phyloP scores from a whole-genome alignment of 2,113 vertebrate genomes.

The Orcinus orca region DNA sequence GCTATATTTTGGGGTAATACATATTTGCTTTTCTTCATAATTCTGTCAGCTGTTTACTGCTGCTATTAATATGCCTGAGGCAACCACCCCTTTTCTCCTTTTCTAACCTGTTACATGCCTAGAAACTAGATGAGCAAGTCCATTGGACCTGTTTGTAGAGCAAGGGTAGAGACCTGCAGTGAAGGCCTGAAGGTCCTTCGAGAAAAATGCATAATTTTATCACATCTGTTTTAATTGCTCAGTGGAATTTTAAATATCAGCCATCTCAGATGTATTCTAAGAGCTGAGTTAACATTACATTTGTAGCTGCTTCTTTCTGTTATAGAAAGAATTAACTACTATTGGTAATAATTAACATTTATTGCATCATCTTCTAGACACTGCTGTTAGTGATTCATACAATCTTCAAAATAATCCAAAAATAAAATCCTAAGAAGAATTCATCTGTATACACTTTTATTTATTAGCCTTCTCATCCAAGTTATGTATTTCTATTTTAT shows the following conservation, averaged over 20 bases:
- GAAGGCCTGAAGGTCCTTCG: background rate
- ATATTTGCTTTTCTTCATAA: constrained; percentile 11
- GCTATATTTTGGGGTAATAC: background rate
- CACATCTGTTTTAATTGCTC: constrained; percentile 16
- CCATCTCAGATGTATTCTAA: background rate
- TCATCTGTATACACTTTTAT: background rate
- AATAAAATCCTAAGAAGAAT: background rate
- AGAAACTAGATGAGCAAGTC: background rate
- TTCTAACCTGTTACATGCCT: background rate
- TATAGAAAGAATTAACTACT: constrained; percentile 3
- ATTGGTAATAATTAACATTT: background rate
- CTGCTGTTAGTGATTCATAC: background rate
- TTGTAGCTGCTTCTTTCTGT: background rate
- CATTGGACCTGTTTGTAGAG: background rate
- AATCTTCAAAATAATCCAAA: background rate
- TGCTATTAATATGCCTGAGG: background rate
- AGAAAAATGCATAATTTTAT: background rate
- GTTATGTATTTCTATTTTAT: background rate
- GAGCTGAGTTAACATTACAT: background rate
- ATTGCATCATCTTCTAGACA: background rate
- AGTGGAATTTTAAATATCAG: background rate
- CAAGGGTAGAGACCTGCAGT: background rate
- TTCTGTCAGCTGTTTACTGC: background rate
- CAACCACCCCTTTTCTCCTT: background rate
- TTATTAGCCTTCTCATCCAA: constrained; percentile 8